Evolutionary conservation across 2,888 invertebrate species (phyloP), one percentile per base, ranked within the genome.

Genomic region (Lithophane leautieri): DNA sequence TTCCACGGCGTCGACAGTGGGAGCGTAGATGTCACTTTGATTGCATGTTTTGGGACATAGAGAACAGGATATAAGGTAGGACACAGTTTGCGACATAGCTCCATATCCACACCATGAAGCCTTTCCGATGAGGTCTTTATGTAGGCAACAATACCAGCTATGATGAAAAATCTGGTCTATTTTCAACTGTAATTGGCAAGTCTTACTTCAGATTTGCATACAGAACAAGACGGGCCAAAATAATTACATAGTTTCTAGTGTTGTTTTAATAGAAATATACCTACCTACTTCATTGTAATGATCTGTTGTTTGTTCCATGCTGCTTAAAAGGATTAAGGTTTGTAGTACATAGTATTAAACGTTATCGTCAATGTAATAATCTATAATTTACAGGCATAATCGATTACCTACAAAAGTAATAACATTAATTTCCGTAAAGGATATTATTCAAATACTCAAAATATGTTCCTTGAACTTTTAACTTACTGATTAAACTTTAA

Each of bases 291-390:
- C 1, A 52, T 40, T 42, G 42, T 12, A 44, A 28, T 19, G 11
- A 76, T 50, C 2, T 22, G 1, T 0, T 65, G 12, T 61, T 62
- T 66, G 28, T 79, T 83, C 1, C 83, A 83, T 69, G 83, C 83
- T 50, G 60, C 70, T 28, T 4, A 12, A 19, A 71, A 54, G 81
- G 75, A 66, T 61, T 8, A 34, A 50, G 81, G 78, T 78, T 78
- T 78, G 81, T 78, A 71, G 81, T 78, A 71, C n/a, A n/a, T 4
- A 1, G 8, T 25, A 8, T 3, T 12, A 14, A 42, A 40, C 4
- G 7, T 42, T 19, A 25, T 25, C 19, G 4, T 63, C n/a, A 63
- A 3, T 42, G 6, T 8, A 1, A 11, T 63, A 54, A n/a, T 44
- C 19, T 19, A 42, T 19, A 19, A 12, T 25, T 42, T 44, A 25